These are phyloP conservation scores for Pristionchus arcanus DNA, from an alignment of 2,888 invertebrate genomes.

Conservation along the genomic window DNA sequence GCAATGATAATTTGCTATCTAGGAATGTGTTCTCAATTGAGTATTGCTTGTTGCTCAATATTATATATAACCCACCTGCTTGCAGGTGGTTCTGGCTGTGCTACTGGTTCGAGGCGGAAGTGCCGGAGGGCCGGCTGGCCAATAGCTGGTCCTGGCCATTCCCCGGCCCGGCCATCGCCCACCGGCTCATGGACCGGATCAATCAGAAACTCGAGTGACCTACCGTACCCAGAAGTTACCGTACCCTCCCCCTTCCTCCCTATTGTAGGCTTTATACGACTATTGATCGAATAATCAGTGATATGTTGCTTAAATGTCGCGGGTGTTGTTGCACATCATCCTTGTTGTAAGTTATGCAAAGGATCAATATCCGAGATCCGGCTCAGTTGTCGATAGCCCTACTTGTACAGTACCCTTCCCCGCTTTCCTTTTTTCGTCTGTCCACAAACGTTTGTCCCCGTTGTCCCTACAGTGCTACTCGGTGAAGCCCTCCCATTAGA, in stretches of 20 bases:
- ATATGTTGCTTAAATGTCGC: neutral
- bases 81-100: conserved; percentile 78
- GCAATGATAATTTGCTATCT: neutral
- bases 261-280: conserved; percentile 13
- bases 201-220: conserved; percentile 63
- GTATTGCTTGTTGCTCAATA: too few species aligned
- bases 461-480: conserved; percentile 21
- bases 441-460: neutral
- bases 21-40: neutral
- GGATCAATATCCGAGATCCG: neutral
- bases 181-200: conserved; percentile 63
- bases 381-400: neutral
- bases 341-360: conserved; percentile 5
- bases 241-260: neutral
- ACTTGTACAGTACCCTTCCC: conserved; percentile 4
- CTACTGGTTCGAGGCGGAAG: conserved; percentile 77
- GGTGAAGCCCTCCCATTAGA: neutral
- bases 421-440: neutral
- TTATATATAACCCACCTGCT: too few species aligned
- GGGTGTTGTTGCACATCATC: neutral
- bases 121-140: conserved; percentile 70
- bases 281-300: conserved; percentile 23
- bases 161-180: conserved; percentile 62
- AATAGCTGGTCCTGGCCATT: conserved; percentile 77
- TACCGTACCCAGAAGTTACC: neutral